phyloP scores from a whole-genome alignment of 1,140 invertebrate genomes.

The Cotesia vestalis region DNA sequence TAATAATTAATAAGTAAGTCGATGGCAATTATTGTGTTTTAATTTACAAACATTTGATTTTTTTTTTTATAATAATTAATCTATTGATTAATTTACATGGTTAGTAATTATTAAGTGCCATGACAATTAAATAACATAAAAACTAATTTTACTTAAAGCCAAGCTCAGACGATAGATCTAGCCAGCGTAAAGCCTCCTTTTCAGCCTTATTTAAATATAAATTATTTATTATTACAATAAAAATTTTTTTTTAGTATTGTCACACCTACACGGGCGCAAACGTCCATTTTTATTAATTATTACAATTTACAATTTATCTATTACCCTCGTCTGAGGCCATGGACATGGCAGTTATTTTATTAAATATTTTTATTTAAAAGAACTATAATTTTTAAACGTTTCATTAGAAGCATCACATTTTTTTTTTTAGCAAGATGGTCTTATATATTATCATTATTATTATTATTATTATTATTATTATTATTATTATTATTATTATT shows the following conservation, averaged over 20 bases:
- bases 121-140: conserved; percentile 22
- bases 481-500: neutral
- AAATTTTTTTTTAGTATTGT: conserved; percentile 36
- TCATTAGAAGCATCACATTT: conserved; percentile 4
- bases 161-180: conserved; percentile 37
- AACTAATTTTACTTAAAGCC: conserved; percentile 38
- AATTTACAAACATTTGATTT: neutral
- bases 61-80: neutral
- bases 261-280: too few species aligned
- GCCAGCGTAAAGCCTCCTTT: neutral
- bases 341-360: conserved; percentile 50
- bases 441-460: conserved; percentile 1
- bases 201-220: conserved; percentile 46
- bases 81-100: neutral
- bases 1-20: neutral
- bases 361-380: conserved; percentile 28
- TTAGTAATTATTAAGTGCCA: neutral
- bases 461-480: neutral
- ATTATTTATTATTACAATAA: conserved; percentile 45
- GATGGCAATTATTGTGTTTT: neutral
- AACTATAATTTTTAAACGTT: neutral
- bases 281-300: conserved; percentile 17
- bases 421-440: neutral
- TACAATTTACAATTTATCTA: conserved; percentile 36
- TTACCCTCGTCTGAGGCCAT: conserved; percentile 39